phyloP scores from a whole-genome alignment of 1,140 invertebrate species.

The Helicoverpa armigera region DNA sequence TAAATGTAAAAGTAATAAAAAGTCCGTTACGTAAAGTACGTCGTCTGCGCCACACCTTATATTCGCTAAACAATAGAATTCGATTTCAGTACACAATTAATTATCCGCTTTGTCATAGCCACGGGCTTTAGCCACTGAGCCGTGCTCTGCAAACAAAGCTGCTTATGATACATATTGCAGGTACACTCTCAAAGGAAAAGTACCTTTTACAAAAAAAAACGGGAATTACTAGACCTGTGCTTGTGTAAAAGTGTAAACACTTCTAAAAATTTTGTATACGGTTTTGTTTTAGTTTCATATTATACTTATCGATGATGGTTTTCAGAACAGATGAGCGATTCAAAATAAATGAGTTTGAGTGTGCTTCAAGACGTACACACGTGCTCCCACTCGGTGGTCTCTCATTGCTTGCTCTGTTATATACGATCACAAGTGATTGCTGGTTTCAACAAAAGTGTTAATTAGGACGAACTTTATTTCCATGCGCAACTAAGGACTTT shows the following conservation, averaged over 20 bases:
- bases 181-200: too few relatives aligned
- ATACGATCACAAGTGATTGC: conserved; percentile 19
- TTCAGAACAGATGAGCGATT: neutral
- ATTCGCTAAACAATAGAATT: neutral
- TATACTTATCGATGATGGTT: neutral
- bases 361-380: neutral
- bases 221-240: conserved; percentile 14
- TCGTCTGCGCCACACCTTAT: neutral
- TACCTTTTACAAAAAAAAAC: neutral
- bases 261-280: conserved; percentile 24
- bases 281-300: neutral
- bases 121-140: neutral
- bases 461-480: conserved; percentile 41
- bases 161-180: too few relatives aligned
- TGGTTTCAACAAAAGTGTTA: conserved; percentile 38
- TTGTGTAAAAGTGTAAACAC: neutral
- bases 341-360: conserved; percentile 11
- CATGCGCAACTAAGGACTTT: conserved; percentile 66
- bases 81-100: neutral
- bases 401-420: neutral
- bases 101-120: neutral
- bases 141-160: neutral
- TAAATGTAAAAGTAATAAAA: too few relatives aligned
- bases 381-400: neutral
- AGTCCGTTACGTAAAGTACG: too few relatives aligned